Conservation (phyloP, 1,140 invertebrate genomes). For the Thalassaphorura encarpata region DNA sequence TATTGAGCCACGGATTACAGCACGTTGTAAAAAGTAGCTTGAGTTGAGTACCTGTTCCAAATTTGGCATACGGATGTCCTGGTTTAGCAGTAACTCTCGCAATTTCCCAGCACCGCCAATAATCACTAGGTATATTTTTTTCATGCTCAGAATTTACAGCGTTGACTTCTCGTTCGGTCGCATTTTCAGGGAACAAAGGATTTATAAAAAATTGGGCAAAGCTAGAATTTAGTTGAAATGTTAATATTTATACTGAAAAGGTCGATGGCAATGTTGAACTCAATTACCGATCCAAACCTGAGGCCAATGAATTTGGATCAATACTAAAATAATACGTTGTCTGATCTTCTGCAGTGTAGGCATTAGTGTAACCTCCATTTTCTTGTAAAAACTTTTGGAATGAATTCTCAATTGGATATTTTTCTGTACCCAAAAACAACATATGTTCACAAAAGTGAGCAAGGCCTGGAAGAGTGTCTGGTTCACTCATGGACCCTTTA, state of each 20-base stretch:
- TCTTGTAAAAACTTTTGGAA: constrained; percentile 58
- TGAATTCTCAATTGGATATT: constrained; percentile 76
- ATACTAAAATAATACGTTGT: constrained; percentile 43
- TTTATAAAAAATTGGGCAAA: constrained; percentile 48
- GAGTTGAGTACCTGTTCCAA: constrained; percentile 84
- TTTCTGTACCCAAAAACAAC: constrained; percentile 78
- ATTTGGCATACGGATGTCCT: constrained; percentile 77
- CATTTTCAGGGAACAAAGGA: constrained; percentile 40
- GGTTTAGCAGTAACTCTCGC: constrained; percentile 67
- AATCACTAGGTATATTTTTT: constrained; percentile 35
- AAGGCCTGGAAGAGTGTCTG: constrained; percentile 66
- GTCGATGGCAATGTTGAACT: neutral
- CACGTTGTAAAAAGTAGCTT: too few species aligned
- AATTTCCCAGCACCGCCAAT: constrained; percentile 75
- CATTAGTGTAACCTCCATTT: constrained; percentile 48
- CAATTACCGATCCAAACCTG: constrained; percentile 35
- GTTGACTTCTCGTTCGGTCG: constrained; percentile 6
- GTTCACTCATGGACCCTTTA: constrained; percentile 45
- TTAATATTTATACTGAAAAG: neutral
- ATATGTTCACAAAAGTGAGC: constrained; percentile 94
- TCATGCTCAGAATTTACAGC: constrained; percentile 15
- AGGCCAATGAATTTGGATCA: constrained; percentile 37
- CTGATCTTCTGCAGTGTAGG: constrained; percentile 44
- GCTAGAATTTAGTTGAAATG: too few species aligned
- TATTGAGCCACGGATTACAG: too few species aligned